These are phyloP conservation scores for Scaptodrosophila lebanonensis DNA, from an alignment of 1,140 invertebrate genomes.

Conservation along the genomic window DNA sequence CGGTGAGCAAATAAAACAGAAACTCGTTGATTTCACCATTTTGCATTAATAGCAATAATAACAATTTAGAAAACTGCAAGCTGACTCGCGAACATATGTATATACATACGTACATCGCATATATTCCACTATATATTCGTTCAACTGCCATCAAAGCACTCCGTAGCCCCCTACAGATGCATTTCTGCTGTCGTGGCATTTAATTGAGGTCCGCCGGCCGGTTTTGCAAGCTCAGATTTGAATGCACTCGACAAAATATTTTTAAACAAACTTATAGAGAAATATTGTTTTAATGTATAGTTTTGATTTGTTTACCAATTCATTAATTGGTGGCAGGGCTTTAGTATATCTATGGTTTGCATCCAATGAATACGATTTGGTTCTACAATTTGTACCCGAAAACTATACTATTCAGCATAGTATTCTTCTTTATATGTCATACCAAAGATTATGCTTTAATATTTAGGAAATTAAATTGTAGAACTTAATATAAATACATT, in stretches of 20 bases:
- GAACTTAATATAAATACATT: too few relatives aligned
- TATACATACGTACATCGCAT: conserved; percentile 6
- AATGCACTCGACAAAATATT: neutral
- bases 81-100: conserved; percentile 9
- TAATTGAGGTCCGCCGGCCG: conserved; percentile 9
- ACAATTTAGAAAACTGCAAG: conserved; percentile 66
- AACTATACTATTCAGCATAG: too few relatives aligned
- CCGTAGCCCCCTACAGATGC: neutral
- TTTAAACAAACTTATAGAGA: too few relatives aligned
- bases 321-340: too few relatives aligned
- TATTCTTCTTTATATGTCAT: too few relatives aligned
- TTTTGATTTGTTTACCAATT: too few relatives aligned
- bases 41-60: conserved; percentile 40
- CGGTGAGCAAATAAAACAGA: conserved; percentile 33
- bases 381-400: too few relatives aligned
- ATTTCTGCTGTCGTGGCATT: conserved; percentile 21
- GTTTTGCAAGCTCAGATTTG: neutral
- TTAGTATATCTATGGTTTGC: too few relatives aligned
- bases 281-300: conserved; percentile 36
- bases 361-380: too few relatives aligned
- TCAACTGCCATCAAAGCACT: too few relatives aligned
- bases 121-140: conserved; percentile 33
- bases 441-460: too few relatives aligned
- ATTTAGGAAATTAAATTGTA: too few relatives aligned
- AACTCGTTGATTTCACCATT: conserved; percentile 49